Conservation (phyloP, 2,113 vertebrate genomes). For the Strigops habroptila region DNA sequence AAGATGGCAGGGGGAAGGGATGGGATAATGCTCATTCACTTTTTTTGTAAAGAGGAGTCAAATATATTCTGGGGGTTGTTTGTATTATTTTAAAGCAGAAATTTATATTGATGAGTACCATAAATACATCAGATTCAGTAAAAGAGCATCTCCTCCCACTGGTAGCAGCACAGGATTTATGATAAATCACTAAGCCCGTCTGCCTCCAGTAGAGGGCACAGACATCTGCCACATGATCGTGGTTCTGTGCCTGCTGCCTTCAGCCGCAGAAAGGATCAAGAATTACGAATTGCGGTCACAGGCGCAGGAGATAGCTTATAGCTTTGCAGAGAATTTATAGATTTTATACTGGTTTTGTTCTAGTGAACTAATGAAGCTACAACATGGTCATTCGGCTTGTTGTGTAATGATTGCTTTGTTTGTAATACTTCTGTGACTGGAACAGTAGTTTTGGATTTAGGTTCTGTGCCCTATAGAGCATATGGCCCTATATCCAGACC, state of each 20-base stretch:
- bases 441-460: not conserved
- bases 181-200: too few species aligned
- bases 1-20: not conserved
- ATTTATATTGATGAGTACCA: not conserved
- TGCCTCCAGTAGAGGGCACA: not conserved
- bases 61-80: fast-evolving
- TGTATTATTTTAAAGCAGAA: not conserved
- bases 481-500: not conserved
- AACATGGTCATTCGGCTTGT: fast-evolving
- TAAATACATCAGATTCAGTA: not conserved
- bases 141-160: not conserved
- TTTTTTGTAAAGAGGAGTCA: not conserved
- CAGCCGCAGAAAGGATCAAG: not conserved
- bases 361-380: not conserved
- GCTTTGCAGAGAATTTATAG: fast-evolving
- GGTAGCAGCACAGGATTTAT: too few species aligned
- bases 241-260: not conserved
- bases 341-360: not conserved
- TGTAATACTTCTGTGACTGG: not conserved
- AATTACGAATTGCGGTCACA: too few species aligned
- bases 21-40: fast-evolving
- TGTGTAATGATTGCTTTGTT: not conserved
- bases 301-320: fast-evolving
- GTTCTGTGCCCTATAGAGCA: not conserved
- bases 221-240: not conserved